Conservation (phyloP, 1,140 invertebrate species). For the Solenopsis invicta region DNA sequence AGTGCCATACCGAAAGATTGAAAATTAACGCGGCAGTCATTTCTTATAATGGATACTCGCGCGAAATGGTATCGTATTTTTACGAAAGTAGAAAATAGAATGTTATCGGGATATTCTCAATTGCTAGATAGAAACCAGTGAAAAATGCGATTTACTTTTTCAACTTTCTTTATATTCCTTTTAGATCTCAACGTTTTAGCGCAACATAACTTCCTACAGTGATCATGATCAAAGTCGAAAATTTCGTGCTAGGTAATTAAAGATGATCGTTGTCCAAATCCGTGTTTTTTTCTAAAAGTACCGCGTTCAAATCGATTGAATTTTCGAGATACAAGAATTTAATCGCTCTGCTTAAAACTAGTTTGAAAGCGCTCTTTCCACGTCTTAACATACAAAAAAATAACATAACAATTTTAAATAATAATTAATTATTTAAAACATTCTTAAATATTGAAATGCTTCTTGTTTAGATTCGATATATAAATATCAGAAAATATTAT, state of each 20-base stretch:
- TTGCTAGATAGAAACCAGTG: conserved; percentile 10
- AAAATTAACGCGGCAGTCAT: conserved; percentile 55
- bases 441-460: neutral
- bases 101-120: conserved; percentile 37
- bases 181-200: conserved; percentile 16
- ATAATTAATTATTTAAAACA: neutral
- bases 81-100: conserved; percentile 25
- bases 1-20: conserved; percentile 54
- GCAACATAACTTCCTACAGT: neutral
- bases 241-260: neutral
- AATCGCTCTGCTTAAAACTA: neutral
- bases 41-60: conserved; percentile 36
- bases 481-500: neutral
- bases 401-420: neutral
- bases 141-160: conserved; percentile 25
- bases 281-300: neutral
- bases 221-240: too few relatives aligned
- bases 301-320: neutral
- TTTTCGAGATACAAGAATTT: neutral
- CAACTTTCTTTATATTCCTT: neutral
- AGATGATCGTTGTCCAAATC: conserved; percentile 1
- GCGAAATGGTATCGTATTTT: conserved; percentile 37
- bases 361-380: neutral
- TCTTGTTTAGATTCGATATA: neutral
- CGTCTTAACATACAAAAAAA: neutral